These are phyloP conservation scores for Hydra vulgaris DNA, from an alignment of 30 jellyfish, hydroid and myxozoan genomes.

Conservation along the genomic window DNA sequence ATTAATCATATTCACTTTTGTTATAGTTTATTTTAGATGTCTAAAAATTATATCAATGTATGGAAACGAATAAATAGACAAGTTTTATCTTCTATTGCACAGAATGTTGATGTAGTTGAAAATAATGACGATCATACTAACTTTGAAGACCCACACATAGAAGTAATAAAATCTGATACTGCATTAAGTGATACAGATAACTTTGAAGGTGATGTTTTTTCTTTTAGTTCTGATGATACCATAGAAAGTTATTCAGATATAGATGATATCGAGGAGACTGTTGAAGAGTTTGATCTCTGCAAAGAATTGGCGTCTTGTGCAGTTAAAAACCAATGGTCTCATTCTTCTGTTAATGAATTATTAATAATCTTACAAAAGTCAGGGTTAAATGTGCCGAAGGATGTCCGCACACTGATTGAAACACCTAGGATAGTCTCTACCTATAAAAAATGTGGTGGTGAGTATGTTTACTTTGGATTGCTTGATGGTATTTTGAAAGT, in stretches of 20 bases:
- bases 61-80: not conserved
- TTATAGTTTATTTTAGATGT: not conserved
- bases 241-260: not conserved
- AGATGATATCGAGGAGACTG: not conserved
- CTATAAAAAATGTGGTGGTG: slow-evolving; percentile 31
- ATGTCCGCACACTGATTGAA: slow-evolving; percentile 25
- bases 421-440: not conserved
- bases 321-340: not conserved
- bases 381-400: slow-evolving; percentile 33
- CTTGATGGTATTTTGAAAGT: not conserved
- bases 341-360: slow-evolving; percentile 8
- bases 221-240: not conserved
- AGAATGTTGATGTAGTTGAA: not conserved
- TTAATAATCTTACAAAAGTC: slow-evolving; percentile 6
- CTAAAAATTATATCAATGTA: not conserved
- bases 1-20: too few relatives aligned
- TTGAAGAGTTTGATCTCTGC: not conserved
- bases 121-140: not conserved
- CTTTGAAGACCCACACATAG: not conserved
- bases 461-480: slow-evolving; percentile 30
- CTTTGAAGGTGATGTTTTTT: not conserved
- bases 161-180: not conserved
- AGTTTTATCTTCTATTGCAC: not conserved
- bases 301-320: not conserved
- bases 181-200: not conserved